Evolutionary conservation across 1,140 invertebrate species (phyloP).

Genomic region (Zaprionus capensis): DNA sequence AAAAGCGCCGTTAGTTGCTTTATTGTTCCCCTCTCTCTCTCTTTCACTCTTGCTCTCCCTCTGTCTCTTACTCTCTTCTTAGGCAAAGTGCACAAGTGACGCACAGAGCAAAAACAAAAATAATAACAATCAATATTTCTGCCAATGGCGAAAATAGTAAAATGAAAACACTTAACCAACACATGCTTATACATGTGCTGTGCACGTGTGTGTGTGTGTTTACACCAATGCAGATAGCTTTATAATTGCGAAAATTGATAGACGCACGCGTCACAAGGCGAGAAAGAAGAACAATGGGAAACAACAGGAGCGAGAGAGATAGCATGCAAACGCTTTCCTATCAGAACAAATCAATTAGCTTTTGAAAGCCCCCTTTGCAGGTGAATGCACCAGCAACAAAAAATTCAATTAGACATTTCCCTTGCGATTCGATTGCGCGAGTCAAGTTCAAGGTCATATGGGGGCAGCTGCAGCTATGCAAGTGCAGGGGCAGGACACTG

Average conservation of each 20-base stretch:
- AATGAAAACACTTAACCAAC: slow-evolving; percentile 44
- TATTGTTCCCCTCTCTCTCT: not conserved
- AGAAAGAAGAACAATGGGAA: slow-evolving; percentile 54
- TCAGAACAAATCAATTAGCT: slow-evolving; percentile 70
- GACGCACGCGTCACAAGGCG: slow-evolving; percentile 49
- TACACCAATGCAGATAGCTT: not conserved
- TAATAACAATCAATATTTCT: slow-evolving; percentile 64
- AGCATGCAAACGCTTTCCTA: slow-evolving; percentile 54
- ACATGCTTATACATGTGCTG: slow-evolving; percentile 9
- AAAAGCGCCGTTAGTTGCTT: slow-evolving; percentile 27
- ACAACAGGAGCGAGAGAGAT: slow-evolving; percentile 27
- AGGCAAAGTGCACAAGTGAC: slow-evolving; percentile 35
- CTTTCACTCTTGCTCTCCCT: slow-evolving; percentile 6
- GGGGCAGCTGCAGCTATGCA: slow-evolving; percentile 11
- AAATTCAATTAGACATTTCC: slow-evolving; percentile 39
- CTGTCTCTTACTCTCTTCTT: not conserved
- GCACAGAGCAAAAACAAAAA: slow-evolving; percentile 31
- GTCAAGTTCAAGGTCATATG: slow-evolving; percentile 53
- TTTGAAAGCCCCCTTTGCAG: slow-evolving; percentile 22
- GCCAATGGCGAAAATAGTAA: slow-evolving; percentile 57
- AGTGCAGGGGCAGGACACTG: not conserved
- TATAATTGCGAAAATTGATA: slow-evolving; percentile 38
- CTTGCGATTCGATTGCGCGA: slow-evolving; percentile 20
- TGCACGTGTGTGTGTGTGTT: slow-evolving; percentile 4
- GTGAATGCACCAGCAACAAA: slow-evolving; percentile 55